Percentiles rank a stretch among this genome's conserved stretches.
Conservation (phyloP, 2,888 invertebrate species). For the Liopterus haemorrhoidalis region DNA sequence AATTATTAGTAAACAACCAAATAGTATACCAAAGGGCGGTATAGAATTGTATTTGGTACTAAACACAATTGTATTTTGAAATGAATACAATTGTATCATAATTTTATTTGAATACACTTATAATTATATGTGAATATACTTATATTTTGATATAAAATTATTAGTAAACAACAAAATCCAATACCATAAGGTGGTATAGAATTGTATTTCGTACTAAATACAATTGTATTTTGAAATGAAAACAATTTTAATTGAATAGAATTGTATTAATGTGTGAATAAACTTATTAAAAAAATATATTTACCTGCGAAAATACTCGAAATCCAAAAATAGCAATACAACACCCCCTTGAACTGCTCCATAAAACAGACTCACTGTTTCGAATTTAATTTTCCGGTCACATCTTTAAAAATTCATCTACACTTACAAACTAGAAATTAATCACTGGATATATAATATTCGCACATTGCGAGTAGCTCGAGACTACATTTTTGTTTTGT, state of each 20-base stretch:
- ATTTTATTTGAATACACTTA: too few relatives aligned
- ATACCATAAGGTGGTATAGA: too few relatives aligned
- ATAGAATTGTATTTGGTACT: conserved; percentile 10
- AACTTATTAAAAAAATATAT: conserved; percentile 18
- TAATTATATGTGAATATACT: too few relatives aligned
- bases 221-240: conserved; percentile 8
- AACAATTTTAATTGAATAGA: not conserved
- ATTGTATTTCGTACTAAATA: conserved; percentile 13
- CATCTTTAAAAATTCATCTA: not conserved
- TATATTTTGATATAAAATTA: too few relatives aligned
- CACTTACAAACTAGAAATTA: conserved; percentile 5
- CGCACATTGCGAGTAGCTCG: not conserved
- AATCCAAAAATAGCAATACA: conserved; percentile 44
- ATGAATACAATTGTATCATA: not conserved
- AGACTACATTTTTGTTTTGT: not conserved
- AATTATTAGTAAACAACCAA: too few relatives aligned
- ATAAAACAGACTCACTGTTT: conserved; percentile 25
- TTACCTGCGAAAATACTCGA: conserved; percentile 44
- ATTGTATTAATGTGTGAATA: not conserved
- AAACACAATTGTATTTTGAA: conserved; percentile 15
- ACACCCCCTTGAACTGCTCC: conserved; percentile 38
- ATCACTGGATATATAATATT: not conserved
- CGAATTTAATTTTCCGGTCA: conserved; percentile 4
- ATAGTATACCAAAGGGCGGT: too few relatives aligned
- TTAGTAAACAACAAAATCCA: too few relatives aligned